Evolutionary conservation across 2,888 invertebrate genomes (phyloP).

Genomic region (Dexiosoma caninum): DNA sequence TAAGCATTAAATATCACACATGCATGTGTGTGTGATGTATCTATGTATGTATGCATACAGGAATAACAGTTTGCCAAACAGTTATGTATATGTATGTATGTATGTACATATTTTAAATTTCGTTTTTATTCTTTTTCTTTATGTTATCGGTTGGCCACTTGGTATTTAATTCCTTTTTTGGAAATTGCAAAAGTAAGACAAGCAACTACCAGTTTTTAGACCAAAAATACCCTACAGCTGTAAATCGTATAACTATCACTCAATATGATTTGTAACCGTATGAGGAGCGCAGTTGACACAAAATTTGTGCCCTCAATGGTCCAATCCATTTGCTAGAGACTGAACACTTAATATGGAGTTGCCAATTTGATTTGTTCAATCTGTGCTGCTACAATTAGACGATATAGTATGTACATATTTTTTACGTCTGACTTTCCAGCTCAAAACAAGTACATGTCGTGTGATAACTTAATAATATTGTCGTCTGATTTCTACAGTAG

Average conservation of each 20-base stretch:
- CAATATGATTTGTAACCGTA: no score
- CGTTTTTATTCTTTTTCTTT: not conserved
- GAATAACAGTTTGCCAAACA: constrained; percentile 27
- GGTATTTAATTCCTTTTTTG: constrained; percentile 53
- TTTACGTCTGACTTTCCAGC: no score
- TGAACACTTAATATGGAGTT: no score
- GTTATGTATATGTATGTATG: not conserved
- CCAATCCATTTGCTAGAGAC: no score
- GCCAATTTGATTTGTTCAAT: no score
- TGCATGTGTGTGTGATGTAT: not conserved
- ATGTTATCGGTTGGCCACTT: constrained; percentile 29
- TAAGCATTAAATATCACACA: not conserved
- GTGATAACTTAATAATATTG: no score
- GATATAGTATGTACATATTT: no score
- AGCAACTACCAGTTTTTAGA: constrained; percentile 36
- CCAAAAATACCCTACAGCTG: not conserved
- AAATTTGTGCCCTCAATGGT: no score
- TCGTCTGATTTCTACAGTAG: no score
- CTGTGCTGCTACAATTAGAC: no score
- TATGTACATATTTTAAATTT: constrained; percentile 1
- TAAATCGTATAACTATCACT: not conserved
- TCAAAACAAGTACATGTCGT: no score
- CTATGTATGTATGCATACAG: not conserved
- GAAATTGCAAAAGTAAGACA: constrained; percentile 37
- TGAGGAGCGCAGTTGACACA: no score